Evolutionary conservation across 2,113 vertebrate species (phyloP).

Genomic region (Phyllostomus discolor): DNA sequence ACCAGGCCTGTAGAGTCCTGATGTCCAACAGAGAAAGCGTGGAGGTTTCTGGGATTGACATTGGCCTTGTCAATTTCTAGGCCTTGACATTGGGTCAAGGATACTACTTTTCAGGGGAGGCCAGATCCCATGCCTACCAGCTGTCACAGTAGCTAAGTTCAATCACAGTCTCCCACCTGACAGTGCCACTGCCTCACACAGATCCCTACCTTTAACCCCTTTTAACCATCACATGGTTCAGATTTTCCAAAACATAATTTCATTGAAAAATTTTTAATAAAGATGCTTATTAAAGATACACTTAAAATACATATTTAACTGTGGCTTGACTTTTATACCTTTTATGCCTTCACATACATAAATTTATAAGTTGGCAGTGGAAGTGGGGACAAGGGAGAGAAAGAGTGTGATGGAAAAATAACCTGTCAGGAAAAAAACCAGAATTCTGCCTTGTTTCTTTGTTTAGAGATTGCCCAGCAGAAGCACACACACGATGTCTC

Average conservation of each 20-base stretch:
- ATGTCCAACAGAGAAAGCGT: background rate
- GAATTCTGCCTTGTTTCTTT: background rate
- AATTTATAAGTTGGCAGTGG: constrained; percentile 23
- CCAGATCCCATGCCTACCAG: background rate
- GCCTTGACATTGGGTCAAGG: background rate
- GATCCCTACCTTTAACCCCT: constrained; percentile 9
- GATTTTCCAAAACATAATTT: background rate
- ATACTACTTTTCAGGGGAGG: background rate
- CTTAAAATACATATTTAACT: background rate
- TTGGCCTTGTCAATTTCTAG: background rate
- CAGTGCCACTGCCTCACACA: background rate
- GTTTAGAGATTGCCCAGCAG: background rate
- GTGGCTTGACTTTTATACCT: background rate
- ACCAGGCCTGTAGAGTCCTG: background rate
- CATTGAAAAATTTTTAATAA: background rate
- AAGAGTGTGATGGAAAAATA: background rate
- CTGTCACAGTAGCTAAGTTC: background rate
- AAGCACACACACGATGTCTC: background rate
- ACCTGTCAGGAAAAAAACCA: background rate
- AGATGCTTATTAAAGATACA: background rate
- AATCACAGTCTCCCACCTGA: background rate
- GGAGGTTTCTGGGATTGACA: background rate
- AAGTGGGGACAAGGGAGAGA: background rate
- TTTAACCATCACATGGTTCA: background rate
- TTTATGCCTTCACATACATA: constrained; percentile 34